Evolutionary conservation across 2,888 invertebrate genomes (phyloP), one percentile per base, ranked within the genome.

Genomic region (Dromius quadrimaculatus): DNA sequence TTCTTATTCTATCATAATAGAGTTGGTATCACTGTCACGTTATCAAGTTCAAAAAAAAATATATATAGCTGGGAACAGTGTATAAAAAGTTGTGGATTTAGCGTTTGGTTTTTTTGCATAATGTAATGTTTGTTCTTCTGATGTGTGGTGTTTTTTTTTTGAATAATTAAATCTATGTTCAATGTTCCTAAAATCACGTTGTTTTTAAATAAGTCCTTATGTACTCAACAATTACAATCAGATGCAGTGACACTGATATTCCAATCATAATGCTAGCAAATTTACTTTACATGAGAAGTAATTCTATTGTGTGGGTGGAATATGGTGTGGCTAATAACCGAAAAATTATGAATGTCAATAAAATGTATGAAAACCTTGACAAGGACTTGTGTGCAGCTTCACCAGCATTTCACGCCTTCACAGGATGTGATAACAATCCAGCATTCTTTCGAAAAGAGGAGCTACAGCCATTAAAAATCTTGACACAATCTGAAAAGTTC

Each of bases 391-490:
- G 15, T 15, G 9, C 3, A 15, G 2, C 5, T 6, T 19, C 15
- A 17, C 47, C 47, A 3, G 47, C 47, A 3, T 47, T 47, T n/a
- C 47, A 47, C 15, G 47, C 47, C 2, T 15, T 47, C 4, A 47
- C 47, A 2, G 47, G 47, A 2, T 47, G 47, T n/a, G 47, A 47
- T 17, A 13, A 15, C 15, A 47, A 47, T 47, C 47, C 47, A 17
- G 19, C 47, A 5, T 47, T 47, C 15, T 47, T 13, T n/a, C 15
- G 20, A 17, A 47, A 47, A 19, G 47, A 17, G 9, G 15, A 47
- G 15, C 6, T 3, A 15, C 15, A 17, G 2, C 47, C 47, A 38
- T 13, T 38, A 3, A 9, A 3, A 6, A 6, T 38, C 3, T 38
- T 38, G n/a, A 38, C 5, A 38, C 3, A 38, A 2, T 38, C 38